These are phyloP conservation scores for Doryteuthis pealeii DNA, from an alignment of 1,140 invertebrate species.

Conservation along the genomic window DNA sequence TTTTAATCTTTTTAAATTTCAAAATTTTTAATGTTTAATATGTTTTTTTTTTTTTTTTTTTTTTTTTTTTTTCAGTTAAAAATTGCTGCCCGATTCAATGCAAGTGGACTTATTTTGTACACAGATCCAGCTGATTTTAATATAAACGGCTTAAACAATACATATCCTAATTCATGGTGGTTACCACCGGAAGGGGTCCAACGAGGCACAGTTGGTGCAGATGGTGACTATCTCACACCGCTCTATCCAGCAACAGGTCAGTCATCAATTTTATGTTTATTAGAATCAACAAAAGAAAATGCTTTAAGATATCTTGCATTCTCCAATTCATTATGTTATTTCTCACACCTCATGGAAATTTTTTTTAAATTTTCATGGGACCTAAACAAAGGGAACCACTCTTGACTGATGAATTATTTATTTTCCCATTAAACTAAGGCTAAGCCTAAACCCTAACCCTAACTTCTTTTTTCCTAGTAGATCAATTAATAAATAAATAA, in stretches of 20 bases:
- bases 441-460: no score
- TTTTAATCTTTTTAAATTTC: no score
- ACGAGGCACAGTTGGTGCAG: conserved; percentile 48
- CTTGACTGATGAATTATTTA: no score
- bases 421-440: no score
- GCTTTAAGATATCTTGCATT: background rate
- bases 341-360: no score
- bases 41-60: no score
- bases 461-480: no score
- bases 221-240: conserved; percentile 62
- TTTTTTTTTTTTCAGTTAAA: conserved; percentile 42
- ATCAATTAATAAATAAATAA: no score
- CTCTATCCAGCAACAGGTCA: conserved; percentile 55
- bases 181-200: conserved; percentile 62
- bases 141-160: conserved; percentile 23
- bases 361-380: no score
- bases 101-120: conserved; percentile 61
- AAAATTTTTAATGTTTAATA: no score
- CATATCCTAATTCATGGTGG: conserved; percentile 64
- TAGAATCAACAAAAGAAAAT: background rate
- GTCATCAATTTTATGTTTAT: no score
- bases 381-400: no score
- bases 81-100: conserved; percentile 52
- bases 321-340: conserved; percentile 23
- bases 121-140: conserved; percentile 63